Base-by-base conservation (phyloP, 2,113 vertebrate species). In the Xyrauchen texanus region DNA sequence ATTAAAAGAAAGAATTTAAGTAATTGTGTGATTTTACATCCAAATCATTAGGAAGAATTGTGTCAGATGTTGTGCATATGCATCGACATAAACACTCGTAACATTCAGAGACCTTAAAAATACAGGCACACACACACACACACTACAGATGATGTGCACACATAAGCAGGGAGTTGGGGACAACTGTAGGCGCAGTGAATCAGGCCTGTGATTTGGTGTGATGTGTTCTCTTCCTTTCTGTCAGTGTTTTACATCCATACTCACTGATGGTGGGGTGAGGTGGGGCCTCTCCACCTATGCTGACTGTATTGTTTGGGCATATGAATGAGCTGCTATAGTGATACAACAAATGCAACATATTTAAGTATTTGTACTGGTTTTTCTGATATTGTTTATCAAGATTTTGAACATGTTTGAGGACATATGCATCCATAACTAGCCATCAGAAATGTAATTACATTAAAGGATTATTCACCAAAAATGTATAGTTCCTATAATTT, bases 151-250 rank as follows among this genome's bases (percentile, higher is more conserved):
- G 88, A 91, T 88, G 89, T 90, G 87, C 88, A 87, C 81, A 78
- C 85, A 83, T 68, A 77, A 82, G n/a, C 62, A 58, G 82, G 85
- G 82, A 82, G 87, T 85, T 82, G 77, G 61, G 87, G 84, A 79
- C 78, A 81, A 7, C 88, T 88, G 57, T 77, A 82, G 88, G 86
- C 86, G 83, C 76, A 78, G 83, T 91, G 90, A 93, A 85, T 93
- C 90, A 92, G 74, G 82, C 85, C 85, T 70, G 75, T 89, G 88
- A 90, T 89, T 88, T 88, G 81, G 64, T 85, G 76, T 60, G 53
- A 85, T 88, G 88, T 86, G 86, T 90, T 90, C 88, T 83, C 87
- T 86, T 90, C 87, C 84, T 82, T 88, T 91, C 88, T 90, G 89
- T 91, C 90, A 91, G 73, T 68, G 87, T 77, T 86, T 89, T 81